Conservation (phyloP, 2,888 invertebrate genomes). For the Syritta pipiens region DNA sequence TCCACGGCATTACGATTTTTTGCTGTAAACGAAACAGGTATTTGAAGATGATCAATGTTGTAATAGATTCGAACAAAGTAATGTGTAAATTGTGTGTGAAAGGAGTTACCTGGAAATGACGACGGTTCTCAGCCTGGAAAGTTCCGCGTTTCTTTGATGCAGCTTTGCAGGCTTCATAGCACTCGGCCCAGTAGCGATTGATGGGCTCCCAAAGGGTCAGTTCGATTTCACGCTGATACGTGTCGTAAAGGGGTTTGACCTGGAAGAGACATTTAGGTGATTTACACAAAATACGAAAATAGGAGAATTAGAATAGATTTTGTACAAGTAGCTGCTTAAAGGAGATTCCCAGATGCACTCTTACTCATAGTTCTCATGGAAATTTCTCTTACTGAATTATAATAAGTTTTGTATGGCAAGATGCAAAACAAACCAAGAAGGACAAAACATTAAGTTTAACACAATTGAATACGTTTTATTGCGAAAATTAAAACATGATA, state of each 20-base stretch:
- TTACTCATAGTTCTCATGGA: too few relatives aligned
- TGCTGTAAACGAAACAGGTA: constrained; percentile 74
- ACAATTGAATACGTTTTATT: too few relatives aligned
- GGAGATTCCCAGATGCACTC: too few relatives aligned
- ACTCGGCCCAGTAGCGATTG: constrained; percentile 82
- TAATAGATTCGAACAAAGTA: background rate
- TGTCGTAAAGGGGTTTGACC: constrained; percentile 81
- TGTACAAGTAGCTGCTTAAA: too few relatives aligned
- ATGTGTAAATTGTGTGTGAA: constrained; percentile 4
- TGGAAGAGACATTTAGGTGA: constrained; percentile 72
- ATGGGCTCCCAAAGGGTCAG: constrained; percentile 81
- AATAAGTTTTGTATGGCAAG: too few relatives aligned
- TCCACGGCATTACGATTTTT: constrained; percentile 81
- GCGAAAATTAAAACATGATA: too few relatives aligned
- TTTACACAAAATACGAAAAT: too few relatives aligned
- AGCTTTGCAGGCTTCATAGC: constrained; percentile 82
- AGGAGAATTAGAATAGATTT: too few relatives aligned
- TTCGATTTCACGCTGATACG: constrained; percentile 81
- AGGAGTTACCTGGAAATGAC: constrained; percentile 80
- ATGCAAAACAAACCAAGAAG: too few relatives aligned
- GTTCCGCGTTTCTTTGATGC: constrained; percentile 81
- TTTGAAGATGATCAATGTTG: constrained; percentile 18
- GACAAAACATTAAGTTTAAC: too few relatives aligned
- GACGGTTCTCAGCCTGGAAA: constrained; percentile 81
- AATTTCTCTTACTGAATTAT: too few relatives aligned